These are phyloP conservation scores for Phengaris arion DNA, from an alignment of 2,888 invertebrate species.

Conservation along the genomic window DNA sequence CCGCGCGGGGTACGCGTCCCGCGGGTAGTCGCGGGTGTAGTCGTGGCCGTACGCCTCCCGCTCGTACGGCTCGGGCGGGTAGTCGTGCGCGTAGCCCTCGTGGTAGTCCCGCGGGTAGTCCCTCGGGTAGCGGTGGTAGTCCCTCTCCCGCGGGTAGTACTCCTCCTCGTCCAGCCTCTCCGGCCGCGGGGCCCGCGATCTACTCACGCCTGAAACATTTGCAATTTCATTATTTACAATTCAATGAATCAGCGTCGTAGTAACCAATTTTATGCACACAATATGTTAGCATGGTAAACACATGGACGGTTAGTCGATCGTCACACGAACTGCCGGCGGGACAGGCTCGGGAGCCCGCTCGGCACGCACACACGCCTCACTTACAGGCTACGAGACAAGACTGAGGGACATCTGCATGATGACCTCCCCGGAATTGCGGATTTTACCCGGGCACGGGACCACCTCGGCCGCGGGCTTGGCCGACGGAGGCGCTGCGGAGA, in stretches of 20 bases:
- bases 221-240: neutral
- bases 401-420: conserved; percentile 49
- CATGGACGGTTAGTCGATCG: conserved; percentile 34
- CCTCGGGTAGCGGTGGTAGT: conserved; percentile 48
- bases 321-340: conserved; percentile 42
- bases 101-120: conserved; percentile 47
- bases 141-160: conserved; percentile 50
- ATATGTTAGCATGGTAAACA: conserved; percentile 4
- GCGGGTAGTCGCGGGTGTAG: conserved; percentile 71
- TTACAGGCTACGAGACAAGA: conserved; percentile 61
- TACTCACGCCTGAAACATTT: conserved; percentile 53
- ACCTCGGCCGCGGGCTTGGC: conserved; percentile 56
- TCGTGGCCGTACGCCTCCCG: conserved; percentile 63
- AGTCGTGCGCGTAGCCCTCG: conserved; percentile 60
- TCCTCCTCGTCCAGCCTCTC: conserved; percentile 81
- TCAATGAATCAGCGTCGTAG: neutral
- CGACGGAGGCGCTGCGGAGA: conserved; percentile 51
- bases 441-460: conserved; percentile 71
- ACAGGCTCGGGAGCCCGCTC: conserved; percentile 33
- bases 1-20: conserved; percentile 71
- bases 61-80: conserved; percentile 56
- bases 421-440: conserved; percentile 59
- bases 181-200: conserved; percentile 73
- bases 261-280: neutral
- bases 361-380: conserved; percentile 51